Evolutionary conservation across 92 coral and sea anemone species (phyloP).

Genomic region (Pocillopora meandrina): DNA sequence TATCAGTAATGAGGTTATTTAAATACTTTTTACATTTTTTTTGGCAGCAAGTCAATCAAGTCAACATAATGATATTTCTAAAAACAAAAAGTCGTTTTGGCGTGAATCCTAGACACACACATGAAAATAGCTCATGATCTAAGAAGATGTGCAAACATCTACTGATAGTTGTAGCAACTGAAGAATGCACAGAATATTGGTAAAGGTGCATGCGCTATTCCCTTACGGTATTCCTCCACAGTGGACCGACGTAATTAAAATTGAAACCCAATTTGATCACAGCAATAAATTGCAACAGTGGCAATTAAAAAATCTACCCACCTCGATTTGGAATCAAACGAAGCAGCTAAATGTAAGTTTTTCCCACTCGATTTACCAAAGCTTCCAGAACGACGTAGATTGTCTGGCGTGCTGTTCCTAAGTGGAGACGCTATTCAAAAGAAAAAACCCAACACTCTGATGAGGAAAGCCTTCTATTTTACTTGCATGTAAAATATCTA

Average conservation of each 20-base stretch:
- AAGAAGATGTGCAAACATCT: neutral
- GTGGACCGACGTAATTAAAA: neutral
- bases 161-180: constrained; percentile 23
- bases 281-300: neutral
- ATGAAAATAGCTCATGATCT: neutral
- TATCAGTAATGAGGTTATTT: neutral
- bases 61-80: neutral
- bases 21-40: too few species aligned
- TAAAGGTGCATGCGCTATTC: neutral
- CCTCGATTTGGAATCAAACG: constrained; percentile 73
- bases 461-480: neutral
- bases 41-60: neutral
- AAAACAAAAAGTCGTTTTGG: neutral
- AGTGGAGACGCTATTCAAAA: constrained; percentile 82
- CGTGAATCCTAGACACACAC: neutral
- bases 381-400: constrained; percentile 79
- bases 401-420: constrained; percentile 75
- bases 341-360: constrained; percentile 82
- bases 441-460: neutral
- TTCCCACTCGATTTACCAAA: constrained; percentile 71
- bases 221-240: neutral
- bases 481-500: too few species aligned
- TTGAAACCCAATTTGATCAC: neutral
- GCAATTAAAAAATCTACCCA: constrained; percentile 1
- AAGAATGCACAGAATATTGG: constrained; percentile 12